phyloP scores from a whole-genome alignment of 1,140 invertebrate genomes.

The Papilio polytes region DNA sequence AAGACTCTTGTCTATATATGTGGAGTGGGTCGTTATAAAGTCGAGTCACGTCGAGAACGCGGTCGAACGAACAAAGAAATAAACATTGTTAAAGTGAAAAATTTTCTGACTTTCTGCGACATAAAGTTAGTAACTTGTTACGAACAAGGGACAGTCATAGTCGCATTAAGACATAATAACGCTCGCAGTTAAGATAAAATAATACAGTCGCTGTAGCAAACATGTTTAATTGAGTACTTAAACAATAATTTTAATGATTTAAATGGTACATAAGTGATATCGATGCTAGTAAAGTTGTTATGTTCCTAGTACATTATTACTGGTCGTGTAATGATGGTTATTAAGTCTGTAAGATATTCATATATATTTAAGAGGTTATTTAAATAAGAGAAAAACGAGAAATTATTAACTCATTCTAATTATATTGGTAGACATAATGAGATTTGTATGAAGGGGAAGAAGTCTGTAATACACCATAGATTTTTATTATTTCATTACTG shows the following conservation, averaged over 20 bases:
- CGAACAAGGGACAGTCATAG: constrained; percentile 25
- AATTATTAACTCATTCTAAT: too few relatives aligned
- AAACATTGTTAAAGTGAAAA: constrained; percentile 36
- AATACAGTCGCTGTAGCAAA: background rate
- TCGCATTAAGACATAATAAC: constrained; percentile 28
- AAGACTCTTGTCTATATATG: constrained; percentile 34
- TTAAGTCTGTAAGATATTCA: background rate
- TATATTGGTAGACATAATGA: too few relatives aligned
- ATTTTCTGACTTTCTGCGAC: constrained; percentile 23
- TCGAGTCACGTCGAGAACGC: constrained; percentile 33
- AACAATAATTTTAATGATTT: background rate
- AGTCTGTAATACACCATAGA: too few relatives aligned
- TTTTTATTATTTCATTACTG: too few relatives aligned
- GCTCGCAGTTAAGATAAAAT: background rate
- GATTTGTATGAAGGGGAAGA: too few relatives aligned
- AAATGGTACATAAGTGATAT: background rate
- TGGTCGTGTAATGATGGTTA: background rate
- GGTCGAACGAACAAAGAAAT: constrained; percentile 33
- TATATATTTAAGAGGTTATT: too few relatives aligned
- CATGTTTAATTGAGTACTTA: background rate
- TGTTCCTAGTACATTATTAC: background rate
- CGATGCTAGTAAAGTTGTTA: background rate
- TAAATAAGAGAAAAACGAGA: too few relatives aligned
- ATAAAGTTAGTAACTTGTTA: constrained; percentile 34
- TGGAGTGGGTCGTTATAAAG: constrained; percentile 37